phyloP scores from a whole-genome alignment of 1,140 invertebrate genomes.

The Drosophila persimilis region DNA sequence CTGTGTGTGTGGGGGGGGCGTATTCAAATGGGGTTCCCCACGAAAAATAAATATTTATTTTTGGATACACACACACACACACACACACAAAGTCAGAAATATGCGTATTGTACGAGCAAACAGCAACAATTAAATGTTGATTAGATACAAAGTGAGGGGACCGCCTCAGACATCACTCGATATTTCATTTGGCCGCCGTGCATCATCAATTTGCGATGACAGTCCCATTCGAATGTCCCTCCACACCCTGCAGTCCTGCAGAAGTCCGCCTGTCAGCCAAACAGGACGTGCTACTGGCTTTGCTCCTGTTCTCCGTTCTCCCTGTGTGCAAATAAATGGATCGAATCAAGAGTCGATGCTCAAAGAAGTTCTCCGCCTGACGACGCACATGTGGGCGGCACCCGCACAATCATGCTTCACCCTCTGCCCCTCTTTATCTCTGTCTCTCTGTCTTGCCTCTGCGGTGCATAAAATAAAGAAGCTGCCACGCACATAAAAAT shows the following conservation, averaged over 20 bases:
- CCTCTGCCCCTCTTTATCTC: neutral
- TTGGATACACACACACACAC: slow-evolving; percentile 1
- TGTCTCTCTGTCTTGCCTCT: slow-evolving; percentile 4
- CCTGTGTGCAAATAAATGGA: slow-evolving; percentile 48
- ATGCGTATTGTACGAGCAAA: slow-evolving; percentile 1
- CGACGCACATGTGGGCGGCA: slow-evolving; percentile 30
- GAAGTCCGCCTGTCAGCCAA: slow-evolving; percentile 8
- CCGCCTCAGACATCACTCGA: slow-evolving; percentile 20
- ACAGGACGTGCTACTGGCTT: slow-evolving; percentile 1
- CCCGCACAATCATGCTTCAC: slow-evolving; percentile 40
- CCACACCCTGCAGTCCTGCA: slow-evolving; percentile 9
- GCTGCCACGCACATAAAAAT: slow-evolving; percentile 41
- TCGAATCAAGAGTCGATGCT: slow-evolving; percentile 45
- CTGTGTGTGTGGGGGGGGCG: neutral
- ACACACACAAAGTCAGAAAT: slow-evolving; percentile 29
- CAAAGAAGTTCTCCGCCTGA: slow-evolving; percentile 21
- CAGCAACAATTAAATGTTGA: slow-evolving; percentile 63
- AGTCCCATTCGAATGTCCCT: slow-evolving; percentile 12
- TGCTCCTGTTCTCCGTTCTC: neutral
- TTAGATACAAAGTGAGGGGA: slow-evolving; percentile 25
- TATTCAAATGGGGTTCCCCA: slow-evolving; percentile 41
- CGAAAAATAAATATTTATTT: slow-evolving; percentile 52
- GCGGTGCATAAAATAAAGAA: slow-evolving; percentile 48
- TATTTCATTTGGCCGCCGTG: slow-evolving; percentile 32
- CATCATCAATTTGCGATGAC: slow-evolving; percentile 52